Evolutionary conservation across 2,888 invertebrate species (phyloP).

Genomic region (Agrotis puta): DNA sequence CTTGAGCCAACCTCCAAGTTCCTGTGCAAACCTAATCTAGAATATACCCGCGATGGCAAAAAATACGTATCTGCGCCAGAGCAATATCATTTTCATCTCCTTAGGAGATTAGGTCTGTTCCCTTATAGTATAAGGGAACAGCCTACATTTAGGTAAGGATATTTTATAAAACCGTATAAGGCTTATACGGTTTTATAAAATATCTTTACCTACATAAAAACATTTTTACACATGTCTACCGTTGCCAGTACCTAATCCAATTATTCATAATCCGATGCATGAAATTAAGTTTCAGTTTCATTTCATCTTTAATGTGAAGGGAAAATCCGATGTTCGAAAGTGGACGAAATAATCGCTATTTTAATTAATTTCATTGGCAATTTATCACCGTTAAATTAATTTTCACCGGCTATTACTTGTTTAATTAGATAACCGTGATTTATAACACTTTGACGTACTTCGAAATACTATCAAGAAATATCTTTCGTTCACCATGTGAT

Average conservation of each 20-base stretch:
- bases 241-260: slow-evolving; percentile 20
- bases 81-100: too few relatives aligned
- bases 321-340: slow-evolving; percentile 24
- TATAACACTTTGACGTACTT: slow-evolving; percentile 4
- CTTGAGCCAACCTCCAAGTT: not conserved
- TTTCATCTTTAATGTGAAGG: slow-evolving; percentile 32
- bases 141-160: too few relatives aligned
- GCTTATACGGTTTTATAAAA: too few relatives aligned
- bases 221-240: not conserved
- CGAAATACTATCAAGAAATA: not conserved
- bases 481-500: not conserved
- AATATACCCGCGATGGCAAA: not conserved
- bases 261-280: slow-evolving; percentile 38
- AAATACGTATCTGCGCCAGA: not conserved
- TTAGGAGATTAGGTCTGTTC: too few relatives aligned
- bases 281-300: slow-evolving; percentile 51
- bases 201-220: not conserved
- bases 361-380: slow-evolving; percentile 67
- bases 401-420: slow-evolving; percentile 53
- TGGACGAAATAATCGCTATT: slow-evolving; percentile 50
- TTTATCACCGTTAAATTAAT: slow-evolving; percentile 66
- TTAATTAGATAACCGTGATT: slow-evolving; percentile 44
- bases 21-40: not conserved
- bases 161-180: too few relatives aligned
- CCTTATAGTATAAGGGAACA: too few relatives aligned